Evolutionary conservation across 2,113 vertebrate species (phyloP), one percentile per base, ranked within the genome.

Genomic region (Poeciliopsis retropinna): DNA sequence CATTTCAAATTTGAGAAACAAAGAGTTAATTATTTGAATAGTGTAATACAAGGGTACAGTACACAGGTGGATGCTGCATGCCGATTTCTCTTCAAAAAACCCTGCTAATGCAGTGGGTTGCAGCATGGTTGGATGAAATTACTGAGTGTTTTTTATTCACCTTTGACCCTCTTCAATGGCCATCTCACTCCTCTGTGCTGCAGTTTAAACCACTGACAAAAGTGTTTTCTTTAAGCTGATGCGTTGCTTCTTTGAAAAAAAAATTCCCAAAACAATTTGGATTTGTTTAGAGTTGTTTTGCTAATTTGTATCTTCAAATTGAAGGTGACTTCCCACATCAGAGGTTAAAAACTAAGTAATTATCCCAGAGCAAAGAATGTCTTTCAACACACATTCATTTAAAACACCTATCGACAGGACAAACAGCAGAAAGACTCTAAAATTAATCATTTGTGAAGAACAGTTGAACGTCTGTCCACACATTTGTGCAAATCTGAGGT

Each of bases 401-500:
- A 27, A 44, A 67, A 44, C 27, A 11, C 27, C n/a, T 44, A 41
- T 19, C 1, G n/a, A 10, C 51, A 7, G 19, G 51, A 54, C 1
- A 54, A 54, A 57, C 51, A n/a, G 51, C 51, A 57, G 8, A n/a
- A 7, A 57, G 15, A 22, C 47, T 5, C 17, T 19, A 54, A 54
- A 54, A 54, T 54, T 2, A 54, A 22, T 25, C 47, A 54, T 54
- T 54, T 25, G 47, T 54, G 47, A 54, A 28, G n/a, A 67, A 27
- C 29, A 70, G 47, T n/a, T 37, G 27, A 70, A 60, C 30, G 13
- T 76, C 39, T 70, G 14, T 70, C 60, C 27, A 19, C n/a, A 70
- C 1, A 39, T 64, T 77, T 64, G 44, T 57, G 44, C 41, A 31
- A 61, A 28, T 15, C 12, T 44, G n/a, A 15, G 39, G 15, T 29